Evolutionary conservation across 2,888 invertebrate species (phyloP).

Genomic region (Trypoxylon attenuatum): DNA sequence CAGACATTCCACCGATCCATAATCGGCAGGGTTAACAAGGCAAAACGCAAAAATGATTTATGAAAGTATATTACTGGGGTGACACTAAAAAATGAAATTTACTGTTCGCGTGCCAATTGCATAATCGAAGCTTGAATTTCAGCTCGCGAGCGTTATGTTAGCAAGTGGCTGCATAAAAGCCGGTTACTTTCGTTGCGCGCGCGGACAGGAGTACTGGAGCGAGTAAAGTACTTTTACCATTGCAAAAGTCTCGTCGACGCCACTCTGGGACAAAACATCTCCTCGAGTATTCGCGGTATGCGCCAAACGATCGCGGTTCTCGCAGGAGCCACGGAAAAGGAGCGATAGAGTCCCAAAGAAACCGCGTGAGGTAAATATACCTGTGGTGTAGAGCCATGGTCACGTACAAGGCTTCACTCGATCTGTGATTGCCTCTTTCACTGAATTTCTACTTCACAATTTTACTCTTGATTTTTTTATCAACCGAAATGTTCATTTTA

Average conservation of each 20-base stretch:
- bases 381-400: conserved; percentile 9
- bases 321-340: background rate
- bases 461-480: no score
- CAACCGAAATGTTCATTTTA: no score
- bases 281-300: conserved; percentile 4
- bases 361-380: conserved; percentile 1
- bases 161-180: background rate
- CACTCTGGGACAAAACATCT: conserved; percentile 6
- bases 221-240: conserved; percentile 27
- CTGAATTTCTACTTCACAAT: no score
- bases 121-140: no score
- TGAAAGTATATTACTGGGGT: no score
- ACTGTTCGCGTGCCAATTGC: no score
- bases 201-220: no score
- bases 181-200: background rate
- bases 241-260: conserved; percentile 19
- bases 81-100: no score
- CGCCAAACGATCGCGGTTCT: background rate
- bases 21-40: no score
- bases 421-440: no score
- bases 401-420: conserved; percentile 9
- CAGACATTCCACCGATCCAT: no score
- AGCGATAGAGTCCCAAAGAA: background rate
- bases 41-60: no score
- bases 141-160: conserved; percentile 17